Percentiles rank a stretch among this genome's conserved stretches.
Evolutionary conservation across 2,113 vertebrate genomes (phyloP).

Genomic region (Rhabdomys dilectus): DNA sequence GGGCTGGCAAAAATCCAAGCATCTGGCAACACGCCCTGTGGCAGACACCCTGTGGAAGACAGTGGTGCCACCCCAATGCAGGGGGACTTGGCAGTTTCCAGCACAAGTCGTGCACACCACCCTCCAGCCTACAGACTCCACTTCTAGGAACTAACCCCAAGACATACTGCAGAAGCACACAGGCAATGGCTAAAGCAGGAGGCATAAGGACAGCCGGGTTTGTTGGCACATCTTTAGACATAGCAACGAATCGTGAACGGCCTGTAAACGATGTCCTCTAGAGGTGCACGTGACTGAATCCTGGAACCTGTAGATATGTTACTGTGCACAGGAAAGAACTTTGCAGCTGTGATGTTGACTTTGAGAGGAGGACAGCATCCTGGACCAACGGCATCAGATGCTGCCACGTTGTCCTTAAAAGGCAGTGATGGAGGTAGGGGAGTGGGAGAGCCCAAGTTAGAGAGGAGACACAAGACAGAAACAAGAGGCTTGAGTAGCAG

Average conservation of each 20-base stretch:
- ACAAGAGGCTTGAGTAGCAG: not conserved
- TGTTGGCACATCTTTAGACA: not conserved
- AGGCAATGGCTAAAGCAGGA: not conserved
- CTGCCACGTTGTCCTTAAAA: not conserved
- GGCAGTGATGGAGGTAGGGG: not conserved
- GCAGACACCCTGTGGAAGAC: not conserved
- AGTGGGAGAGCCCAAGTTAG: no score
- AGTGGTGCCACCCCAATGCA: not conserved
- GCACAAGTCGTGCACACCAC: not conserved
- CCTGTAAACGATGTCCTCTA: not conserved
- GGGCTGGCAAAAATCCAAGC: slow-evolving; percentile 25
- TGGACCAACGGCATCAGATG: not conserved
- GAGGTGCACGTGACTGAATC: not conserved
- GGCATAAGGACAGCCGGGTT: not conserved
- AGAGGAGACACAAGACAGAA: not conserved
- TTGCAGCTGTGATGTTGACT: not conserved
- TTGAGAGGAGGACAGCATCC: not conserved
- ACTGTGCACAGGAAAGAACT: not conserved
- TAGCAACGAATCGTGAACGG: no score
- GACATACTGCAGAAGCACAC: not conserved
- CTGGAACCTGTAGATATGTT: not conserved
- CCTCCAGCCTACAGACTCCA: not conserved
- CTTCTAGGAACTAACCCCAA: slow-evolving; percentile 25
- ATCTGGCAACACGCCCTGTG: not conserved
- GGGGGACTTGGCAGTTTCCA: not conserved